Evolutionary conservation across 2,888 invertebrate species (phyloP).

Genomic region (Himalopsyche kuldschensis): DNA sequence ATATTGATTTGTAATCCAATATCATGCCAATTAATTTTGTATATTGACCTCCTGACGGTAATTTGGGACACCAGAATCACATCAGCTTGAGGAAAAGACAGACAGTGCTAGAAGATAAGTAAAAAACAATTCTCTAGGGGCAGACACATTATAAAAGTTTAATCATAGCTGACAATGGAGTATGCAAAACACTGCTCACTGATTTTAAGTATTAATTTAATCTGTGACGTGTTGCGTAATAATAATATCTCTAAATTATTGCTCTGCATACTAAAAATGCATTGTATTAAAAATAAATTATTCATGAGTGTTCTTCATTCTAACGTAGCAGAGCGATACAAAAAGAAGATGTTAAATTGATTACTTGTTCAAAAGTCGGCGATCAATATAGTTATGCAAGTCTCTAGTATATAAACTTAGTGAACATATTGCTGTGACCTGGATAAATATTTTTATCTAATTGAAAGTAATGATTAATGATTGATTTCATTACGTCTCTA

Average conservation of each 20-base stretch:
- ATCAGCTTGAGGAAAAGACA: no score
- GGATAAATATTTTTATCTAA: neutral
- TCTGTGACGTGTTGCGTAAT: neutral
- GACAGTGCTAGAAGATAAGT: no score
- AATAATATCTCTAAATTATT: neutral
- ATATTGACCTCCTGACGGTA: no score
- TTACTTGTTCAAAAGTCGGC: neutral
- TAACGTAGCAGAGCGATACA: neutral
- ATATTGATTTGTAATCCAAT: no score
- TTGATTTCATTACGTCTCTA: no score
- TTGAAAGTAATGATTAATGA: neutral
- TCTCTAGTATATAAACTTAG: neutral
- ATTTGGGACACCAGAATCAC: no score
- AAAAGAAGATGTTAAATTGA: neutral
- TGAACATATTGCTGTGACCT: neutral
- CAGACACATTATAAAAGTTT: neutral
- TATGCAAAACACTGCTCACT: neutral
- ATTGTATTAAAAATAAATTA: neutral
- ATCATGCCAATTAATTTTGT: no score
- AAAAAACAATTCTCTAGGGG: no score
- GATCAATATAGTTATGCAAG: neutral
- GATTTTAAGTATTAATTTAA: neutral
- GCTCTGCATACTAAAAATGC: neutral
- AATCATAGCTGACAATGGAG: neutral
- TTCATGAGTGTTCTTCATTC: neutral